phyloP scores from a whole-genome alignment of 2,888 invertebrate species.

The Serrognathus titanus region DNA sequence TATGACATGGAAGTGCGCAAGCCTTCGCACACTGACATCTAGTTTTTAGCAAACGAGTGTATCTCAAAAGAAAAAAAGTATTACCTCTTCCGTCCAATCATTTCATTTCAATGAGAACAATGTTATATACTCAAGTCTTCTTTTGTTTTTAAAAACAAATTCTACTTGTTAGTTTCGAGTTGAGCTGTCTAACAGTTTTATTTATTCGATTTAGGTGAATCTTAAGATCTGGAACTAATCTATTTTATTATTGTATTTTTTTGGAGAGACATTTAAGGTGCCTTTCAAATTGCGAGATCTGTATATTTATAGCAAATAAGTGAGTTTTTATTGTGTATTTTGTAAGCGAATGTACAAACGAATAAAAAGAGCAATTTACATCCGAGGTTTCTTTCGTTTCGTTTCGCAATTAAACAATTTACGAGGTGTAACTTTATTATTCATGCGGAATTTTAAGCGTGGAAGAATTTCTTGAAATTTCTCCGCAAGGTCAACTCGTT shows the following conservation, averaged over 20 bases:
- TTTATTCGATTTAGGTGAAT: background rate
- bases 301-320: no score
- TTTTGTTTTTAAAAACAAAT: background rate
- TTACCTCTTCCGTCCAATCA: conserved; percentile 3
- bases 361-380: no score
- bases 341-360: no score
- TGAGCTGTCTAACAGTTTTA: background rate
- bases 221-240: background rate
- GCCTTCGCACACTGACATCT: conserved; percentile 71
- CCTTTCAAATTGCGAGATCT: no score
- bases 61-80: background rate
- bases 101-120: conserved; percentile 4
- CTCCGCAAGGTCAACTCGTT: no score
- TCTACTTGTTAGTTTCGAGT: background rate
- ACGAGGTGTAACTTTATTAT: no score
- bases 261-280: no score
- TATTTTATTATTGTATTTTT: background rate
- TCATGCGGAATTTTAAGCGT: no score
- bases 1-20: conserved; percentile 68
- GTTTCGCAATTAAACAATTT: no score
- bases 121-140: background rate
- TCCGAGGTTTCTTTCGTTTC: no score
- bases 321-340: no score
- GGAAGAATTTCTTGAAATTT: no score
- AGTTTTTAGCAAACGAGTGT: conserved; percentile 25